Percentiles rank a stretch among this genome's conserved stretches.
phyloP scores from a whole-genome alignment of 37 sponge, comb jelly and placozoan species.

The Hormiphora californensis region DNA sequence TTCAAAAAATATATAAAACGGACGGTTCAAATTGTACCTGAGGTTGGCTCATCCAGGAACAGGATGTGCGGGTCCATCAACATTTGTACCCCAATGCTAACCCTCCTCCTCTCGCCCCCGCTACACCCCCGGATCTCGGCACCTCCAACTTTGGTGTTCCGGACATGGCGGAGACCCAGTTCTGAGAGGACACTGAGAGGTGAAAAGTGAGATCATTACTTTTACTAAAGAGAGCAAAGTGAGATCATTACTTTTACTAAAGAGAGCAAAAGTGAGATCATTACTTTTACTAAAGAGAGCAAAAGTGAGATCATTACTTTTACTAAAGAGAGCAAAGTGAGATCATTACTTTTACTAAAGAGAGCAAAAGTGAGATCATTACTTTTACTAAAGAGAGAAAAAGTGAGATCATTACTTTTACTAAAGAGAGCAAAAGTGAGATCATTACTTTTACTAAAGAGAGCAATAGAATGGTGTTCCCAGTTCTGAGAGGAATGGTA shows the following conservation, averaged over 20 bases:
- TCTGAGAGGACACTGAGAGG: conserved; percentile 17
- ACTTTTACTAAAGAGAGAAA: too few relatives aligned
- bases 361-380: too few relatives aligned
- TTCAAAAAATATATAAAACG: background rate
- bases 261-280: too few relatives aligned
- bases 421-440: too few relatives aligned
- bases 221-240: background rate
- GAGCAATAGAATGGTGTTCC: too few relatives aligned
- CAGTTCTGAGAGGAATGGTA: too few relatives aligned
- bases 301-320: too few relatives aligned
- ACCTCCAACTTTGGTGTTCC: conserved; percentile 27
- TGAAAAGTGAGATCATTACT: background rate
- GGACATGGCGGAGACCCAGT: conserved; percentile 24
- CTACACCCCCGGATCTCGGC: conserved; percentile 22
- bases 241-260: background rate
- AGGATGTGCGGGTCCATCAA: conserved; percentile 50
- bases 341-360: too few relatives aligned
- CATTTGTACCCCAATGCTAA: conserved; percentile 55
- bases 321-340: too few relatives aligned
- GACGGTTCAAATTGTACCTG: background rate
- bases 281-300: too few relatives aligned
- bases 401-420: too few relatives aligned
- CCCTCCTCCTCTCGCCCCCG: conserved; percentile 51
- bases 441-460: too few relatives aligned
- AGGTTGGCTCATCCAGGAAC: conserved; percentile 42